Conservation (phyloP, 2,888 invertebrate species). For the Heterodera filipjevi region DNA sequence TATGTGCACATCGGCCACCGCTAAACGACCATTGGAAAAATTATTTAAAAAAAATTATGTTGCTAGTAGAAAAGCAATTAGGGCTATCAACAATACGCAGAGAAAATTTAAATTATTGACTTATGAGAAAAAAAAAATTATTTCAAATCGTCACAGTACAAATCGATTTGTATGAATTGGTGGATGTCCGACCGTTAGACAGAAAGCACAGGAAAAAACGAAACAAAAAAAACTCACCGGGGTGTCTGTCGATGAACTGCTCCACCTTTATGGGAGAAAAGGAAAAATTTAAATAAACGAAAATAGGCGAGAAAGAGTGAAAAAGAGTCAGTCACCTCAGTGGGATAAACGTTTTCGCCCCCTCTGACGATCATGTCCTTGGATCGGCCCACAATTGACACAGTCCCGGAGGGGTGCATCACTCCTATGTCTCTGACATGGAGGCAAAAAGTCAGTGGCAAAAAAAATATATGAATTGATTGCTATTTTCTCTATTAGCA, state of each 20-base stretch:
- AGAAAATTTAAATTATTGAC: too few species aligned
- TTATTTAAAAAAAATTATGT: neutral
- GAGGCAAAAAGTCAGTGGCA: neutral
- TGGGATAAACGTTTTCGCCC: conserved; percentile 71
- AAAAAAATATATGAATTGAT: too few species aligned
- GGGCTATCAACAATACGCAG: too few species aligned
- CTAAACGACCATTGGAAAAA: neutral
- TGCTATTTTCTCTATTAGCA: too few species aligned
- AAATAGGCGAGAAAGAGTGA: neutral
- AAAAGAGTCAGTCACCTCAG: conserved; percentile 46
- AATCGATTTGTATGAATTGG: too few species aligned
- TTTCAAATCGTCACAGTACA: too few species aligned
- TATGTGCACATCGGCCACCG: conserved; percentile 22
- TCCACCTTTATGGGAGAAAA: conserved; percentile 69
- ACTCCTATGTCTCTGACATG: conserved; percentile 67
- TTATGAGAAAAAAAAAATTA: too few species aligned
- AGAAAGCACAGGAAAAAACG: too few species aligned
- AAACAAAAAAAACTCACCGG: conserved; percentile 69
- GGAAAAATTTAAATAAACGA: neutral
- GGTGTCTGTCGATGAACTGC: conserved; percentile 69
- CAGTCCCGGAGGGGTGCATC: conserved; percentile 69
- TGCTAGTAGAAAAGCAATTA: too few species aligned
- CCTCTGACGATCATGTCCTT: conserved; percentile 68
- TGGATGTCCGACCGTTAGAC: too few species aligned
- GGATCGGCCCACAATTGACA: conserved; percentile 69